Evolutionary conservation across 2,888 invertebrate genomes (phyloP), one percentile per base, ranked within the genome.

Genomic region (Hemaris fuciformis): DNA sequence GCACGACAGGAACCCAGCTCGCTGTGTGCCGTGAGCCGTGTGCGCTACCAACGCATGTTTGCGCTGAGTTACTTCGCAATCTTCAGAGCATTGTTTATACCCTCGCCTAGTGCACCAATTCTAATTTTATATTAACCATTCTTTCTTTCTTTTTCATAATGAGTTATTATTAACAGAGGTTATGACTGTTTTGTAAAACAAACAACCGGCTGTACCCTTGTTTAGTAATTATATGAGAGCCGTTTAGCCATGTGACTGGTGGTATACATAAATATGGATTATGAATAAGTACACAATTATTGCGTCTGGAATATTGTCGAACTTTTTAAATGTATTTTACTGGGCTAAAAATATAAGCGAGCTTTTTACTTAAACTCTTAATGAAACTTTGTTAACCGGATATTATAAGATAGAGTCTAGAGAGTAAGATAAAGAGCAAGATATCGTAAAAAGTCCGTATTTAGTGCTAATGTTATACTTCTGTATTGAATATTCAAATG

Each of bases 1-100:
- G 88, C 91, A 91, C 91, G 92, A 89, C 85, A 85, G 84, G 85
- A 75, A 75, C 76, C 73, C 70, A 66, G 69, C 65, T 69, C 69
- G 69, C 64, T 64, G 62, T 45, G 63, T 64, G 23, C 22, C 22
- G 3, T 46, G 31, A 18, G 53, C 53, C 5, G 27, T 18, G 18
- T 53, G 53, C 31, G 10, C 31, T 31, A 53, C 18, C 1, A 27
- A 27, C 15, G 15, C 18, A 18, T 53, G 53, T 31, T 18, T 31
- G 18, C 53, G 8, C 15, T 53, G 18, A 53, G 18, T 53, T 53
- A 18, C 53, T 31, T 2, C 13, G 18, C 4, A 31, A 31, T 53
- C 38, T 38, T 27, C 27, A 8, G 10, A 10, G 31, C 18, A 31
- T 31, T 31, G 10, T 53, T 31, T 8, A 25, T 53, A 23, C 8